Conservation (phyloP, 2,113 vertebrate species). For the Cyphomyrus plagiostoma region DNA sequence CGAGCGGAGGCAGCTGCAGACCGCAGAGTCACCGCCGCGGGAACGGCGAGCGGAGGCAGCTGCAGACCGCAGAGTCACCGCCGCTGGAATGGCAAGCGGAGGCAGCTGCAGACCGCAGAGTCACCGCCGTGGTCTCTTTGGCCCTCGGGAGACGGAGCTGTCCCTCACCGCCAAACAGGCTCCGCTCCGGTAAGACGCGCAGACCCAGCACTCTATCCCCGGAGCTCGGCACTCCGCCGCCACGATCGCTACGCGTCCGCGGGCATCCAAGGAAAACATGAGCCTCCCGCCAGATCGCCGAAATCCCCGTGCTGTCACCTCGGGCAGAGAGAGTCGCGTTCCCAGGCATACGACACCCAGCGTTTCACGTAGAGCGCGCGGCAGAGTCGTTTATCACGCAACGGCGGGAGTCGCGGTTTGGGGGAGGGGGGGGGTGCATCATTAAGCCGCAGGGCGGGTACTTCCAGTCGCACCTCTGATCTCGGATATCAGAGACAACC, state of each 20-base stretch:
- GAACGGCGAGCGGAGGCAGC: too few relatives aligned
- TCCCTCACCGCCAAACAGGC: not conserved
- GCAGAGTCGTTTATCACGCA: not conserved
- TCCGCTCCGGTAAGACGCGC: not conserved
- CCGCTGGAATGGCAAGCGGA: not conserved
- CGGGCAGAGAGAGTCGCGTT: not conserved
- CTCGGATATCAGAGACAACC: conserved; percentile 25
- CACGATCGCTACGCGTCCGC: not conserved
- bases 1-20: too few relatives aligned
- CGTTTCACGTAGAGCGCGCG: not conserved
- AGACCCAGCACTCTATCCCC: not conserved
- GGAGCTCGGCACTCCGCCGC: not conserved
- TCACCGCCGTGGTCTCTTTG: not conserved
- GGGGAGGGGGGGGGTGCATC: not conserved
- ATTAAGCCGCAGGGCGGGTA: not conserved
- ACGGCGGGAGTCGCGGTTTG: not conserved
- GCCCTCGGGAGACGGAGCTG: not conserved
- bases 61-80: too few relatives aligned
- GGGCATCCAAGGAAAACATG: not conserved
- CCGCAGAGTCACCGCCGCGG: too few relatives aligned
- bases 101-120: not conserved
- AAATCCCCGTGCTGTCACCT: not conserved
- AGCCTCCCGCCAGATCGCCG: not conserved
- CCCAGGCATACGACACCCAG: not conserved
- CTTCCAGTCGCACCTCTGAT: conserved; percentile 25